Base-by-base conservation (phyloP, 2,888 invertebrate genomes). In the Erebia epiphron region DNA sequence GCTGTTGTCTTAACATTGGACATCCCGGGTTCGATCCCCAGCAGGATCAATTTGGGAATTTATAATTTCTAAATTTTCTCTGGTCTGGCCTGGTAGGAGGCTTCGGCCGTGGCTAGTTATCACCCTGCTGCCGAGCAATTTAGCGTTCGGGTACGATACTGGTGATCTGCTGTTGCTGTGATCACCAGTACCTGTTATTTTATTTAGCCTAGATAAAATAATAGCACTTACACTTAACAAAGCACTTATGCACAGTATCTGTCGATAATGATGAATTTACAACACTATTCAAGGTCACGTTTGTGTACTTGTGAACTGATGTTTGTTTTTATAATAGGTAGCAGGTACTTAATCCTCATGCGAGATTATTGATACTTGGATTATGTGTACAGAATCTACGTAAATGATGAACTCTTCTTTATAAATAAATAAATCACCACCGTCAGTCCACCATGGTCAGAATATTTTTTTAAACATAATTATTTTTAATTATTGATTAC, bases 241-340 rank as follows among this genome's bases (percentile, higher is more conserved):
- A 57, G 4, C 10, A 56, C 10, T 56, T 4, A 11, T 2, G n/a
- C 3, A 9, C 16, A 43, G n/a, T 46, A 13, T 0, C 16, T 60
- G 2, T 60, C 1, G 60, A 60, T 41, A 60, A 9, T 43, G n/a
- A 58, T 35, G 21, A n/a, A n/a, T 43, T n/a, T n/a, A 41, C 60
- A 60, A 43, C 60, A 60, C 60, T 41, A 16, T 58, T 35, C 60
- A 60, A 43, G 60, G 60, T 35, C 11, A 60, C 10, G 60, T 41
- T 35, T 58, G 57, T n/a, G 41, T 57, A 35, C 57, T 41, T 41
- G 2, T 60, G 11, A 41, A 58, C 35, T 41, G 11, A 43, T 41
- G n/a, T 43, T 41, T 58, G 57, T 58, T 35, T 58, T 58, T 58
- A 3, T 58, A 11, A 26, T 57, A 35, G 5, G 35, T 26, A 26